Conservation (phyloP, 2,113 vertebrate genomes). For the Rhinopomastus cyanomelas region DNA sequence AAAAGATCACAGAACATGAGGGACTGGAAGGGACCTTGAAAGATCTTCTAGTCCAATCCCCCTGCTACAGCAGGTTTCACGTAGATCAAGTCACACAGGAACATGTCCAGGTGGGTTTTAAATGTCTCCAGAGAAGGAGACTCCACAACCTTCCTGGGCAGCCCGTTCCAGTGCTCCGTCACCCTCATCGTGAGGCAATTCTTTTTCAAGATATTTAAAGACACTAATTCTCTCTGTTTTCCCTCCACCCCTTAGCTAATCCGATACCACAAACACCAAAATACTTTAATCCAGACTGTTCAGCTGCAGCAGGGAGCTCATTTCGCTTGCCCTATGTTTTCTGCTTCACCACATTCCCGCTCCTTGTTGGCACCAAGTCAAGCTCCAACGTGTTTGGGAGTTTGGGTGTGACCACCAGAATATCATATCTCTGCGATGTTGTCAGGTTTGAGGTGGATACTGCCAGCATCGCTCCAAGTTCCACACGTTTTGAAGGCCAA, state of each 20-base stretch:
- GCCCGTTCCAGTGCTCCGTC: too few species aligned
- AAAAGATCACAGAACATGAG: too few species aligned
- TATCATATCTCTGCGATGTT: too few species aligned
- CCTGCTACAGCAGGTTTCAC: too few species aligned
- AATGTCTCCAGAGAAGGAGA: too few species aligned
- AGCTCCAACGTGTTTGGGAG: background rate
- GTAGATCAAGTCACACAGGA: too few species aligned
- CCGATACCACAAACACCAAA: background rate
- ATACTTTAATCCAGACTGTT: slow-evolving; percentile 10
- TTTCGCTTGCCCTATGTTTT: background rate
- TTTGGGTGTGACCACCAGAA: background rate
- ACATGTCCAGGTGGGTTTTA: too few species aligned
- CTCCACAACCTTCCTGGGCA: too few species aligned
- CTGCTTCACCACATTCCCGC: background rate
- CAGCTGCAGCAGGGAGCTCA: background rate
- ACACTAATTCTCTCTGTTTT: background rate
- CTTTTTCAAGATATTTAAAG: too few species aligned
- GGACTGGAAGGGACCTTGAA: too few species aligned
- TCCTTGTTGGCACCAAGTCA: background rate
- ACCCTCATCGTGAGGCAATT: too few species aligned
- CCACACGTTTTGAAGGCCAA: slow-evolving; percentile 10
- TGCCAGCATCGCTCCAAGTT: background rate
- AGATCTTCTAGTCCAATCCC: too few species aligned
- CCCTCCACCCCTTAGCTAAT: background rate
- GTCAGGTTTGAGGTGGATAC: background rate